These are phyloP conservation scores for Achlya flavicornis DNA, from an alignment of 2,888 invertebrate species.

Conservation along the genomic window DNA sequence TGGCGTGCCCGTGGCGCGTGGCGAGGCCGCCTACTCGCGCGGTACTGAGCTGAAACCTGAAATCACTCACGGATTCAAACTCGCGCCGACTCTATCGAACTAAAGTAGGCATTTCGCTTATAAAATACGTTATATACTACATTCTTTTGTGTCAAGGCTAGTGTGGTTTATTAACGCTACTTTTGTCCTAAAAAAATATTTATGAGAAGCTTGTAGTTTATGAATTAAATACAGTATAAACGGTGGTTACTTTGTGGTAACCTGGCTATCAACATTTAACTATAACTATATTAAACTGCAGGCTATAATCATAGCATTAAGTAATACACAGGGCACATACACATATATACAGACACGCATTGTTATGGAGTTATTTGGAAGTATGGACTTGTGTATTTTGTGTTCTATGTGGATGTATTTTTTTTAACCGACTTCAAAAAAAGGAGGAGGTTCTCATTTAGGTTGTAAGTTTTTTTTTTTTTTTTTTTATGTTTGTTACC, in stretches of 20 bases:
- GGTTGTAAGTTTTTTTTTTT: too few species aligned
- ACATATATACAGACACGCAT: too few species aligned
- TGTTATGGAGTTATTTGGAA: too few species aligned
- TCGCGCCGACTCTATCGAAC: constrained; percentile 39
- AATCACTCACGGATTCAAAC: constrained; percentile 18
- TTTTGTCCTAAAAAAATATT: not conserved
- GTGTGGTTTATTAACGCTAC: not conserved
- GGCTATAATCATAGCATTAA: too few species aligned
- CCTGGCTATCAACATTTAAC: not conserved
- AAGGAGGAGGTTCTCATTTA: too few species aligned
- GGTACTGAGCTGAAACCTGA: constrained; percentile 36
- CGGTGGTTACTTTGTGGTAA: not conserved
- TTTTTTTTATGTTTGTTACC: too few species aligned
- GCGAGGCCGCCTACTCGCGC: constrained; percentile 41
- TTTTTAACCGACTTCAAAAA: too few species aligned
- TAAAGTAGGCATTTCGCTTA: constrained; percentile 21
- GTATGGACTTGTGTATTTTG: too few species aligned
- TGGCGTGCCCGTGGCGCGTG: constrained; percentile 38
- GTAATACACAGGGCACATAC: too few species aligned
- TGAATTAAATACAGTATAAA: not conserved
- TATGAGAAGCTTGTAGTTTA: not conserved
- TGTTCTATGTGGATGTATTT: too few species aligned
- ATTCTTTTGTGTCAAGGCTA: constrained; percentile 26
- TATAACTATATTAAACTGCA: too few species aligned
- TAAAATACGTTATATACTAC: constrained; percentile 21